A percentile compares a stretch with the other conserved stretches of the same genome.
phyloP scores from a whole-genome alignment of 2,888 invertebrate genomes.

The Hirudinaria manillensis region DNA sequence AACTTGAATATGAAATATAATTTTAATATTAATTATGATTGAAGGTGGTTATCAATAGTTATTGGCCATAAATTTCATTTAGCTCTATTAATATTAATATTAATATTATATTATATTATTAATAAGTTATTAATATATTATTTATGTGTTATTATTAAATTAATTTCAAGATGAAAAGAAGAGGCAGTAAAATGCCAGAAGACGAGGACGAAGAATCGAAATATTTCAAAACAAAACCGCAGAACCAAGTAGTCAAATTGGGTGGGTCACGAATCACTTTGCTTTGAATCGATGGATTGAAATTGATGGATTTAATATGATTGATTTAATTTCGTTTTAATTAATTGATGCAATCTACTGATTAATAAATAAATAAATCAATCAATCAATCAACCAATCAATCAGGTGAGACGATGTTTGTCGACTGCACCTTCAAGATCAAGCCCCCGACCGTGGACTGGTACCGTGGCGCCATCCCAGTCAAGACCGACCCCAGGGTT shows the following conservation, averaged over 20 bases:
- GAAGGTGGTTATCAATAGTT: too few relatives aligned
- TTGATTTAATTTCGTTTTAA: not conserved
- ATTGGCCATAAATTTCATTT: too few relatives aligned
- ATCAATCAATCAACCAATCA: not conserved
- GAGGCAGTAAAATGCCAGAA: conserved; percentile 36
- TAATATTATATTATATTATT: too few relatives aligned
- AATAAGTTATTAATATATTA: too few relatives aligned
- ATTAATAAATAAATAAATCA: not conserved
- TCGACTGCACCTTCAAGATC: conserved; percentile 36
- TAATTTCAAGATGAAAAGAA: conserved; percentile 34
- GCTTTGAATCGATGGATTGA: conserved; percentile 60
- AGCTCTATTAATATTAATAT: too few relatives aligned
- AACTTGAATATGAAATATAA: too few relatives aligned
- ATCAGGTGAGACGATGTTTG: conserved; percentile 49
- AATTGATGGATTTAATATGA: not conserved
- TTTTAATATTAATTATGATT: too few relatives aligned
- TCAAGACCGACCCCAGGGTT: conserved; percentile 76
- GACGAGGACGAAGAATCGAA: conserved; percentile 40
- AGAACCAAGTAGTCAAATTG: conserved; percentile 77
- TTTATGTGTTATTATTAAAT: not conserved
- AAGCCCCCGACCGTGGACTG: conserved; percentile 75
- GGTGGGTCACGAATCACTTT: conserved; percentile 64
- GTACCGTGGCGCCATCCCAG: conserved; percentile 83
- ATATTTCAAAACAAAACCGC: conserved; percentile 60
- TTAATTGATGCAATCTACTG: not conserved